Percentiles rank a stretch among this genome's conserved stretches.
Conservation (phyloP, 2,797 vertebrate species). For the Morelia viridis region DNA sequence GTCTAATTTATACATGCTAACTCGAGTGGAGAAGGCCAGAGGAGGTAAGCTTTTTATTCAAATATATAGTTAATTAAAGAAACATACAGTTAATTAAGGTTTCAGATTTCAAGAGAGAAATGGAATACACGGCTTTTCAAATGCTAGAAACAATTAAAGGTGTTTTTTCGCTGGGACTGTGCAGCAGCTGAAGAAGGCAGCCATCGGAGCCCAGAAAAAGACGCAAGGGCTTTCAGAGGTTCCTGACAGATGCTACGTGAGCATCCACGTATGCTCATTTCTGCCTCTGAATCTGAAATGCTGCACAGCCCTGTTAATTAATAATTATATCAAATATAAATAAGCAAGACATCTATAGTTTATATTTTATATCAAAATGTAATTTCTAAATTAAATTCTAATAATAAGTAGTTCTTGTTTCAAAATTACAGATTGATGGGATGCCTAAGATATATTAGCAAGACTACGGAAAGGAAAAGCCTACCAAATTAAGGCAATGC, state of each 20-base stretch:
- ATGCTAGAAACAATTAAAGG: background rate
- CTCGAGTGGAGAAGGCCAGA: background rate
- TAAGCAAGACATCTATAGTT: background rate
- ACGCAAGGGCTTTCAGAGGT: background rate
- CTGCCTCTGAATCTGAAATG: background rate
- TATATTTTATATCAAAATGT: background rate
- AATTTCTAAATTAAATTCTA: background rate
- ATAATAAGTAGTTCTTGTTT: background rate
- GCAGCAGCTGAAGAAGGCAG: background rate
- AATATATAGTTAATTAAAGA: background rate
- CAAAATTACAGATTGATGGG: background rate
- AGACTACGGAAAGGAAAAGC: background rate
- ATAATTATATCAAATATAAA: background rate
- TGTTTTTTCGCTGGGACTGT: background rate
- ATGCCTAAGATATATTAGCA: background rate
- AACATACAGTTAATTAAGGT: background rate
- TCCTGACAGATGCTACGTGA: background rate
- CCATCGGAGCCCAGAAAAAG: background rate
- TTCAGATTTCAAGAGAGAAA: background rate
- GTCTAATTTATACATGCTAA: background rate
- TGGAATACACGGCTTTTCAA: background rate
- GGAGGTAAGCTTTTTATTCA: background rate
- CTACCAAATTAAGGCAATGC: background rate
- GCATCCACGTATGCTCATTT: background rate
- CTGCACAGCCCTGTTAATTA: background rate